A percentile compares a stretch with the other conserved stretches of the same genome.
Evolutionary conservation across 2,888 invertebrate genomes (phyloP).

Genomic region (Cantharis rustica): DNA sequence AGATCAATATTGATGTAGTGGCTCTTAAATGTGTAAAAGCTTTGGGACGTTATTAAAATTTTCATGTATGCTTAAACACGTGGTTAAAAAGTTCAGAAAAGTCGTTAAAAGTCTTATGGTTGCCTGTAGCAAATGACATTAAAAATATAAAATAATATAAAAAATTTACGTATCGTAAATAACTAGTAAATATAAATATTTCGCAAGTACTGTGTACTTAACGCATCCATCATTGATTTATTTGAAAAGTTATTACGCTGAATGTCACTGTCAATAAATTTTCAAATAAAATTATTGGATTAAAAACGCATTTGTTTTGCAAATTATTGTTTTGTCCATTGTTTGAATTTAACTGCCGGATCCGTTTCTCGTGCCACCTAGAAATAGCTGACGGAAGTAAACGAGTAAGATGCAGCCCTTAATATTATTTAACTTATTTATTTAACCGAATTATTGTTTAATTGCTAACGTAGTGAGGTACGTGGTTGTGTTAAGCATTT

Average conservation of each 20-base stretch:
- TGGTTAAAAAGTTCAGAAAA: not conserved
- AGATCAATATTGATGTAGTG: slow-evolving; percentile 12
- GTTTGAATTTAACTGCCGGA: too few species aligned
- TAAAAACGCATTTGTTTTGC: not conserved
- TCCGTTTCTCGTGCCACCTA: not conserved
- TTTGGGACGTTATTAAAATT: slow-evolving; percentile 21
- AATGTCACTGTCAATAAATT: not conserved
- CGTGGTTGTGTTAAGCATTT: slow-evolving; percentile 18
- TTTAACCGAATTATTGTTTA: not conserved
- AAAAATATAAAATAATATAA: not conserved
- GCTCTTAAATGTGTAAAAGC: slow-evolving; percentile 27
- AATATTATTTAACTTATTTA: not conserved
- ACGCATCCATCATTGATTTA: not conserved
- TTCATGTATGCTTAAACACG: slow-evolving; percentile 8
- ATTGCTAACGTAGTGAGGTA: not conserved
- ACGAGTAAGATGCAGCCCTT: not conserved
- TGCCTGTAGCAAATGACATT: not conserved
- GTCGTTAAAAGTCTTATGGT: not conserved
- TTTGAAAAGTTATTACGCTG: not conserved
- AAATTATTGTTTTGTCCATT: too few species aligned
- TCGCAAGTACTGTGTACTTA: not conserved
- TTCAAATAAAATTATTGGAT: not conserved
- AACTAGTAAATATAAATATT: not conserved
- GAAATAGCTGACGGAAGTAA: not conserved
- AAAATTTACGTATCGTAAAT: not conserved